Conservation (phyloP, 2,113 vertebrate species). For the Bos indicus region DNA sequence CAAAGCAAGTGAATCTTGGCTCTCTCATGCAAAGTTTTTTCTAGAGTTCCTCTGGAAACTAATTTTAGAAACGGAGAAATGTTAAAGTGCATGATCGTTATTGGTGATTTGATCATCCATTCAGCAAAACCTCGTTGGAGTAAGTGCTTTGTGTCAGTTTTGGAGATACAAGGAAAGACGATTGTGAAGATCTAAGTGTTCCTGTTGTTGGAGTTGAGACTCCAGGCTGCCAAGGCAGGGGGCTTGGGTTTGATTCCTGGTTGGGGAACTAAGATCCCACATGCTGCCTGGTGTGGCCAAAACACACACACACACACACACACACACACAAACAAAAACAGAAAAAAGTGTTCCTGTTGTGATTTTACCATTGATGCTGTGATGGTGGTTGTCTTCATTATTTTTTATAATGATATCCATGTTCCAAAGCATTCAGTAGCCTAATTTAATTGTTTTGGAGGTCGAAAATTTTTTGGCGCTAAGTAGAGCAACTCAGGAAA, state of each 20-base stretch:
- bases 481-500: background rate
- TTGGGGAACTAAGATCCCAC: background rate
- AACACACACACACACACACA: background rate
- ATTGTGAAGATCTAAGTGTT: accelerated
- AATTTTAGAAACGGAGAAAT: background rate
- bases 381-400: background rate
- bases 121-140: background rate
- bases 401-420: background rate
- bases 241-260: background rate
- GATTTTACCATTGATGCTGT: background rate
- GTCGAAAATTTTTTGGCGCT: background rate
- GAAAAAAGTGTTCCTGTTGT: background rate
- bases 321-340: background rate
- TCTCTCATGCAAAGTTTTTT: background rate
- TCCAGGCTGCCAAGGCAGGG: background rate
- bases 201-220: background rate
- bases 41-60: background rate
- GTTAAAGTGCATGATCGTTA: accelerated
- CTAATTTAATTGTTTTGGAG: background rate
- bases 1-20: background rate
- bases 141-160: accelerated
- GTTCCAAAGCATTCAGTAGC: background rate
- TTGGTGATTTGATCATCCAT: no score
- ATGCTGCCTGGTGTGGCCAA: background rate
- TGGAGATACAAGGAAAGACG: accelerated